A percentile compares a stretch with the other conserved stretches of the same genome.
phyloP scores from a whole-genome alignment of 2,888 invertebrate species.

The Choreutis nemorana region DNA sequence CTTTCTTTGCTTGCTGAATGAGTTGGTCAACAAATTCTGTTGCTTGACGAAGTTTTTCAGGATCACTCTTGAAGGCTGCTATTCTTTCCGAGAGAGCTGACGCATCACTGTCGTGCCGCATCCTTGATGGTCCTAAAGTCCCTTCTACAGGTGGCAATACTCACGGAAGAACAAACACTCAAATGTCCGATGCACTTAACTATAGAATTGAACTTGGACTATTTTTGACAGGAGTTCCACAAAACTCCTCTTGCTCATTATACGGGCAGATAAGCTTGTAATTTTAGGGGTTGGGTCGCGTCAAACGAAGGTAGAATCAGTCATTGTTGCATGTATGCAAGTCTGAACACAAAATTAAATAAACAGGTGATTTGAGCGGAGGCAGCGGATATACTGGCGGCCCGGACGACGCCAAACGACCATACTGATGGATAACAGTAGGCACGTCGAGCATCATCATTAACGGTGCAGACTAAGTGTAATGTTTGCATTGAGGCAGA shows the following conservation, averaged over 20 bases:
- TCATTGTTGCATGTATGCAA: constrained; percentile 22
- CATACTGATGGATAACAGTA: too few species aligned
- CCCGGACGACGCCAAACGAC: too few species aligned
- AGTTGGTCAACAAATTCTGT: constrained; percentile 69
- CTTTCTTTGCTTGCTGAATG: constrained; percentile 67
- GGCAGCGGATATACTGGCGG: constrained; percentile 33
- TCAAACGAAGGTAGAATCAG: constrained; percentile 25
- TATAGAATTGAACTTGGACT: too few species aligned
- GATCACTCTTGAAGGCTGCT: constrained; percentile 66
- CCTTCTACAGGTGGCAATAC: constrained; percentile 12
- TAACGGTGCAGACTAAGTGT: too few species aligned
- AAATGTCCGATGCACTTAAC: constrained; percentile 20
- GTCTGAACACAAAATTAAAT: constrained; percentile 7
- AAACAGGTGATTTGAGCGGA: constrained; percentile 24
- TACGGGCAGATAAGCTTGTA: too few species aligned
- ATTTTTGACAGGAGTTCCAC: too few species aligned
- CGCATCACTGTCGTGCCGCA: constrained; percentile 47
- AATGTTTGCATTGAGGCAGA: too few species aligned
- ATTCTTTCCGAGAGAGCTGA: constrained; percentile 53
- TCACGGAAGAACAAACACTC: constrained; percentile 9
- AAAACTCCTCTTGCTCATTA: too few species aligned
- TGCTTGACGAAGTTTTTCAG: constrained; percentile 65
- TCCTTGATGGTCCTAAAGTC: constrained; percentile 12
- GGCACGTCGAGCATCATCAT: too few species aligned
- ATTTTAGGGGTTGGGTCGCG: constrained; percentile 13